Evolutionary conservation across 2,888 invertebrate genomes (phyloP).

Genomic region (Hemithea aestivaria): DNA sequence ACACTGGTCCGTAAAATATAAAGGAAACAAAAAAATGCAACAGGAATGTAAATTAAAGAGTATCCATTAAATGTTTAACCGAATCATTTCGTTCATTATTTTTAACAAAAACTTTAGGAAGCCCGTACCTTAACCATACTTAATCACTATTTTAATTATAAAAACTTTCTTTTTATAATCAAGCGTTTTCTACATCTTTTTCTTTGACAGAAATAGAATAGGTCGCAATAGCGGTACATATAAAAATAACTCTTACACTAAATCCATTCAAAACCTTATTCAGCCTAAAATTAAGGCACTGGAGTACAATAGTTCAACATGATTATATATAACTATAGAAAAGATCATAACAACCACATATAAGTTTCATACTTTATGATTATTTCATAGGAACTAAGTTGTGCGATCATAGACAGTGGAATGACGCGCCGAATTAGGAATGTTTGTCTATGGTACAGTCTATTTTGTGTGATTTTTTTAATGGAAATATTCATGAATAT

Average conservation of each 20-base stretch:
- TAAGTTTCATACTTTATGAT: conserved; percentile 10
- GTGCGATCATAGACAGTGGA: conserved; percentile 8
- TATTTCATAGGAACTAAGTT: conserved; percentile 38
- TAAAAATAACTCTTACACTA: conserved; percentile 34
- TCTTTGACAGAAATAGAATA: conserved; percentile 7
- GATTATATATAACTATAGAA: conserved; percentile 35
- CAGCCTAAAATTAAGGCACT: conserved; percentile 46
- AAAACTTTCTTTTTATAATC: background rate
- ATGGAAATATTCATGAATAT: no score
- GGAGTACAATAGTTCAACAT: conserved; percentile 25
- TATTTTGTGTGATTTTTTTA: background rate
- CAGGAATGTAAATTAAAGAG: conserved; percentile 70
- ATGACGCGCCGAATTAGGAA: conserved; percentile 2
- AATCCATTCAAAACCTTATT: conserved; percentile 40
- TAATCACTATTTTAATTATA: no score
- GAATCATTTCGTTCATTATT: conserved; percentile 46
- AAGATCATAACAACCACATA: conserved; percentile 29
- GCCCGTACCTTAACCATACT: conserved; percentile 21
- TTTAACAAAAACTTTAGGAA: conserved; percentile 30
- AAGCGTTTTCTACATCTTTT: background rate
- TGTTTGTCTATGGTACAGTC: conserved; percentile 11
- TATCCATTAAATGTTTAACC: conserved; percentile 66
- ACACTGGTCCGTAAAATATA: conserved; percentile 41
- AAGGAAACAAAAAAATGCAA: conserved; percentile 46
- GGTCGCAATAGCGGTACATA: conserved; percentile 14